phyloP scores from a whole-genome alignment of 2,113 vertebrate genomes.

The Trichechus manatus region DNA sequence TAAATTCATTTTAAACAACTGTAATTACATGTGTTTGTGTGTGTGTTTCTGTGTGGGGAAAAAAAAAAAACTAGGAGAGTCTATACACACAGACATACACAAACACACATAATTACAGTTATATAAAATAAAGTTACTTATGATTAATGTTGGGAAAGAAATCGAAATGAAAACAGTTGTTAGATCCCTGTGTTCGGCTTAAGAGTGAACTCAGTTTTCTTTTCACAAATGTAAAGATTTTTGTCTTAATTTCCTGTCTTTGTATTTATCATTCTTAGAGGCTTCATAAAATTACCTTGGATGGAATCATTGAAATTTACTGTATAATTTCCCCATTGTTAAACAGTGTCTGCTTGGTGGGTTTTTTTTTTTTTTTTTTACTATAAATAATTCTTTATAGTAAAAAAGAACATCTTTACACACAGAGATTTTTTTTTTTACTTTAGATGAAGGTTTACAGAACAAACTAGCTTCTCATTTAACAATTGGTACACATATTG shows the following conservation, averaged over 20 bases:
- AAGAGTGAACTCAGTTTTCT: neutral
- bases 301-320: neutral
- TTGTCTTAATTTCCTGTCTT: neutral
- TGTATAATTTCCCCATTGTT: neutral
- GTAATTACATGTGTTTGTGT: neutral
- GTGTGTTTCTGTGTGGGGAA: neutral
- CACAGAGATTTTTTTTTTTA: too few relatives aligned
- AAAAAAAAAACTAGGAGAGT: too few relatives aligned
- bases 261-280: neutral
- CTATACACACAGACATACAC: neutral
- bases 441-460: too few relatives aligned
- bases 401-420: neutral
- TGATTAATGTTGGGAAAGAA: neutral
- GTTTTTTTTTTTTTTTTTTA: neutral
- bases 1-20: neutral
- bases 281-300: neutral
- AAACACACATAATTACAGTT: neutral
- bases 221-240: neutral
- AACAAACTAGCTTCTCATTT: too few relatives aligned
- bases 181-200: neutral
- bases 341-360: neutral
- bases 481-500: too few relatives aligned
- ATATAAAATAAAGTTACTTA: neutral
- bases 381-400: neutral
- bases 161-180: neutral